These are phyloP conservation scores for Rhinogobius similis DNA, from an alignment of 2,113 vertebrate species.

Conservation along the genomic window DNA sequence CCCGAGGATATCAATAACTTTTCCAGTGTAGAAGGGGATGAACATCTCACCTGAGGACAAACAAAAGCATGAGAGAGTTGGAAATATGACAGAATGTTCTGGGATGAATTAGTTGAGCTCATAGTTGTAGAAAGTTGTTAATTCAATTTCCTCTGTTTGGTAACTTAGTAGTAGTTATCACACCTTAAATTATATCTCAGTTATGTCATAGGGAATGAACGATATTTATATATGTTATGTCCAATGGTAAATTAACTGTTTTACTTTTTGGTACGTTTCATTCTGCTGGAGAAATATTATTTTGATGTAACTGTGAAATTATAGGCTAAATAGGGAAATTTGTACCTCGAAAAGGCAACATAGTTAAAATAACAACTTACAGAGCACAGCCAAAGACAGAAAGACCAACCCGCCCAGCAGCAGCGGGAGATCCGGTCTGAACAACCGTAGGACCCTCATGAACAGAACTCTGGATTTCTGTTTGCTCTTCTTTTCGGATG, in stretches of 20 bases:
- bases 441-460: slow-evolving; percentile 64
- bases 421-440: slow-evolving; percentile 34
- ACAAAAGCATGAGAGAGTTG: background rate
- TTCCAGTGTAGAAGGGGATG: slow-evolving; percentile 80
- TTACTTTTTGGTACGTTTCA: no score
- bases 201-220: no score
- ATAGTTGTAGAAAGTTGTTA: no score
- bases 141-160: no score
- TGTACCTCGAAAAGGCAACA: background rate
- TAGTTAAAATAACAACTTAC: slow-evolving; percentile 67
- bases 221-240: no score
- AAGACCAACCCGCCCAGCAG: slow-evolving; percentile 66
- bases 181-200: no score
- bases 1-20: slow-evolving; percentile 83
- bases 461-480: slow-evolving; percentile 63
- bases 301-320: no score
- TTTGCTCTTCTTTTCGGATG: background rate
- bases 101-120: background rate
- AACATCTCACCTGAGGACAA: slow-evolving; percentile 70
- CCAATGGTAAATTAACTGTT: no score
- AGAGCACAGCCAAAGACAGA: slow-evolving; percentile 71
- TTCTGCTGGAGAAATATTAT: no score
- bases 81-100: no score
- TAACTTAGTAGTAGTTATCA: no score
- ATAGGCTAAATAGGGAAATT: no score